These are phyloP conservation scores for Chymomyza procnemis DNA, from an alignment of 2,888 invertebrate genomes.

Conservation along the genomic window DNA sequence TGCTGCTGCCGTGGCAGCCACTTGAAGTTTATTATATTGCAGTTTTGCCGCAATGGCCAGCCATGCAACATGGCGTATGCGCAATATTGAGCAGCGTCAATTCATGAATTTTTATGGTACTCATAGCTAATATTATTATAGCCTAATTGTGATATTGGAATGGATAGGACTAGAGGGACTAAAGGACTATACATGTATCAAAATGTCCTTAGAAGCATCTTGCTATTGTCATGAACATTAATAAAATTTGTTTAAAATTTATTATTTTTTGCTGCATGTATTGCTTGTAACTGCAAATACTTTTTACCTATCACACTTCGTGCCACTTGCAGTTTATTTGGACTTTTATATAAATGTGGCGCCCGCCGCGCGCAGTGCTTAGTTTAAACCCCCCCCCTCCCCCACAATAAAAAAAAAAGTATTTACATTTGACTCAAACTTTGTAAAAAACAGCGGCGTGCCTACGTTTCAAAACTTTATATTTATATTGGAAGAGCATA, in stretches of 20 bases:
- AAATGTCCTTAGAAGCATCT: no score
- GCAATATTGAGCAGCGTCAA: slow-evolving; percentile 44
- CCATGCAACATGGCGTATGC: slow-evolving; percentile 55
- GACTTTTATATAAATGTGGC: slow-evolving; percentile 45
- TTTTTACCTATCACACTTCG: slow-evolving; percentile 10
- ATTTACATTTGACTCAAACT: slow-evolving; percentile 73
- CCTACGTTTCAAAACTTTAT: background rate
- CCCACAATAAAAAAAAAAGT: slow-evolving; percentile 58
- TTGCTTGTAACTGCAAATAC: slow-evolving; percentile 41
- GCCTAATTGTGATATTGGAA: slow-evolving; percentile 55
- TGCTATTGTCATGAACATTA: no score
- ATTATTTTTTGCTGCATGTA: background rate
- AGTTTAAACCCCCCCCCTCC: slow-evolving; percentile 76
- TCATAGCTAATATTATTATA: background rate
- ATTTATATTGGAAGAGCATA: background rate
- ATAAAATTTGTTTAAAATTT: no score
- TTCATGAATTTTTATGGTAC: slow-evolving; percentile 56
- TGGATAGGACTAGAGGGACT: no score
- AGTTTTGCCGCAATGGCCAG: slow-evolving; percentile 36
- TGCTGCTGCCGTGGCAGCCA: slow-evolving; percentile 55
- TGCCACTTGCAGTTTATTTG: slow-evolving; percentile 49
- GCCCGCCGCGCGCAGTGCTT: slow-evolving; percentile 59
- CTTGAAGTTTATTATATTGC: slow-evolving; percentile 68
- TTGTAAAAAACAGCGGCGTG: slow-evolving; percentile 13
- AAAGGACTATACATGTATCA: no score